Base-by-base conservation (phyloP, 92 coral and sea anemone genomes). In the Plumapathes pennacea region DNA sequence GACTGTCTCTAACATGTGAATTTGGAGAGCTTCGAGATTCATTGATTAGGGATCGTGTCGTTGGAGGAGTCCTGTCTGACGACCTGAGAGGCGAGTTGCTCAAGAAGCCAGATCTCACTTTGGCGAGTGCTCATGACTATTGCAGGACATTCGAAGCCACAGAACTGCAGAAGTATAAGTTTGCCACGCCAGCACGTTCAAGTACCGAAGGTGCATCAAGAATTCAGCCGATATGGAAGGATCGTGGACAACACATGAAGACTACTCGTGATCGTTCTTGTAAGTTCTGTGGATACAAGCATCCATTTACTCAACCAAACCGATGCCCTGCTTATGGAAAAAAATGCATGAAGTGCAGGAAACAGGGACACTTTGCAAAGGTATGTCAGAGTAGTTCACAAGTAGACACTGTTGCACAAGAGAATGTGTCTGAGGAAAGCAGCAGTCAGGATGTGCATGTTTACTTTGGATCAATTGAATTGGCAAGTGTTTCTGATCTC, bases 201-300 rank as follows among this genome's bases (percentile, higher is more conserved):
- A 57, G 39, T 46, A 10, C 31, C 1, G 31, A 31, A 20, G 13
- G 19, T 44, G 22, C 69, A 46, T 46, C 41, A 1, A 21, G 30
- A 31, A 30, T 59, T 44, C 47, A 58, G 27, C 12, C 25, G 43
- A 2, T 69, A 5, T 5, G 15, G 64, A 69, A 18, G 14, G 3
- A 20, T 5, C 15, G 23, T 48, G 23, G 36, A 12, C 59, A 32
- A 21, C 42, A 49, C 18, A 54, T 8, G 69, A 72, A 25, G 41
- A 32, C 63, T 27, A 57, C 41, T 20, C n/a, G n/a, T n/a, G n/a
- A n/a, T n/a, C 62, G 52, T 36, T 69, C 42, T 23, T 64, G 78
- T 65, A 57, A 62, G 68, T 73, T 81, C 24, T 81, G 88, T 73
- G 80, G 89, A n/a, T 62, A 56, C 59, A 64, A 52, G 36, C 84